Evolutionary conservation across 2,888 invertebrate genomes (phyloP).

Genomic region (Mermis nigrescens): DNA sequence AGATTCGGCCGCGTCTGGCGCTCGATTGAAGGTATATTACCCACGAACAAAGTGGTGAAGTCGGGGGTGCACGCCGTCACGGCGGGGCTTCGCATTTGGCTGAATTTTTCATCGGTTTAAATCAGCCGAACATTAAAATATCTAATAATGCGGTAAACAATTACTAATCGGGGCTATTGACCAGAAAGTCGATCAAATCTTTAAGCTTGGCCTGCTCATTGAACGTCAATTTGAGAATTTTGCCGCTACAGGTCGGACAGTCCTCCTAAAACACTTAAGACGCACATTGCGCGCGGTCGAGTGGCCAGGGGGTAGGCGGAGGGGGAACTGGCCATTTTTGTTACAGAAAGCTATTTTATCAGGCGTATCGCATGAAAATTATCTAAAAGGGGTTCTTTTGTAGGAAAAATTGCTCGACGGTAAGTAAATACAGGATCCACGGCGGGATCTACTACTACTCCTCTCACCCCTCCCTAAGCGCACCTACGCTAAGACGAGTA

Average conservation of each 20-base stretch:
- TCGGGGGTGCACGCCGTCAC: slow-evolving; percentile 57
- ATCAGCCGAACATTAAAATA: not conserved
- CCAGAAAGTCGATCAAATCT: slow-evolving; percentile 57
- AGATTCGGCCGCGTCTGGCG: slow-evolving; percentile 69
- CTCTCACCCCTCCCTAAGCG: too few relatives aligned
- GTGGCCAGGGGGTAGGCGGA: too few relatives aligned
- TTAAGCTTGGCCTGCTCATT: slow-evolving; percentile 46
- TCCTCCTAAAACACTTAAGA: too few relatives aligned
- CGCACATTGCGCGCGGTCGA: too few relatives aligned
- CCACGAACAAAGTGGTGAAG: slow-evolving; percentile 78
- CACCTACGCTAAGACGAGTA: too few relatives aligned
- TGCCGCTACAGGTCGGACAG: slow-evolving; percentile 57
- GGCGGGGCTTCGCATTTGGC: slow-evolving; percentile 69
- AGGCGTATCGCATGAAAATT: not conserved
- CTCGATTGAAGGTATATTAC: slow-evolving; percentile 72
- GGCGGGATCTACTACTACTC: too few relatives aligned
- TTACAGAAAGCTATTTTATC: slow-evolving; percentile 2
- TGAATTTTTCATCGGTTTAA: slow-evolving; percentile 11
- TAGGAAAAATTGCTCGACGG: too few relatives aligned
- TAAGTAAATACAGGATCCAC: too few relatives aligned
- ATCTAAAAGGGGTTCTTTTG: not conserved
- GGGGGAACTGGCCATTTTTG: too few relatives aligned
- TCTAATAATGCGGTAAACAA: slow-evolving; percentile 16
- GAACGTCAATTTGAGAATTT: slow-evolving; percentile 28
- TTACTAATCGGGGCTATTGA: slow-evolving; percentile 50